phyloP scores from a whole-genome alignment of 2,888 invertebrate species.

The Tetheella fluctuosa region DNA sequence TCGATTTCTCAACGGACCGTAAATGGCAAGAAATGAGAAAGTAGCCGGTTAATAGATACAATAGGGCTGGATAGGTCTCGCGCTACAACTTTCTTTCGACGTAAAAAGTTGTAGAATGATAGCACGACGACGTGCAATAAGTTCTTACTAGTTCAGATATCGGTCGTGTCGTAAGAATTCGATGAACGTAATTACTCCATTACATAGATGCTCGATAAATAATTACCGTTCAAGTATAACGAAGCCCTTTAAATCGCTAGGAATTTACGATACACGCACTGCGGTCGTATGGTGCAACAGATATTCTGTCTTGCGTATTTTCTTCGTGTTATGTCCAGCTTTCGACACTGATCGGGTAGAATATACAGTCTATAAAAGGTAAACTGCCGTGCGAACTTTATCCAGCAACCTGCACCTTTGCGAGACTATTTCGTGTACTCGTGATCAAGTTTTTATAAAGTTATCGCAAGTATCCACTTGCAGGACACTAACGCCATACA shows the following conservation, averaged over 20 bases:
- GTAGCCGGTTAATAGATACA: slow-evolving; percentile 81
- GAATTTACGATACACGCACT: slow-evolving; percentile 46
- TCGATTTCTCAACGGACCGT: slow-evolving; percentile 77
- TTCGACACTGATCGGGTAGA: slow-evolving; percentile 60
- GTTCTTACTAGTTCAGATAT: slow-evolving; percentile 59
- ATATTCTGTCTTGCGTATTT: slow-evolving; percentile 52
- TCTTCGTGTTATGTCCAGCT: slow-evolving; percentile 53
- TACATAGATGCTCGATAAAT: slow-evolving; percentile 57
- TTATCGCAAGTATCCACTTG: slow-evolving; percentile 71
- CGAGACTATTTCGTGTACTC: slow-evolving; percentile 70
- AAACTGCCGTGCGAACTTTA: slow-evolving; percentile 67
- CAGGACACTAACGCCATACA: slow-evolving; percentile 68
- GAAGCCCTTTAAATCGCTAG: slow-evolving; percentile 53
- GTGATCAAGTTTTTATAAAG: slow-evolving; percentile 74
- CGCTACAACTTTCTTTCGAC: slow-evolving; percentile 71
- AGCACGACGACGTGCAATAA: slow-evolving; percentile 56
- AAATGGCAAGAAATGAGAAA: slow-evolving; percentile 82
- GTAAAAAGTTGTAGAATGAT: slow-evolving; percentile 74
- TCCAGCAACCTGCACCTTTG: slow-evolving; percentile 56
- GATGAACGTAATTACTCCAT: slow-evolving; percentile 66
- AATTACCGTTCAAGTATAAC: slow-evolving; percentile 50
- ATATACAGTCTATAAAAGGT: slow-evolving; percentile 64
- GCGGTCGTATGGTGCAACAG: slow-evolving; percentile 46
- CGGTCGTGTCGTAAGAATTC: slow-evolving; percentile 67
- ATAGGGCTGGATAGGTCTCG: slow-evolving; percentile 78